phyloP scores from a whole-genome alignment of 1,140 invertebrate species.

The Drosophila lini region DNA sequence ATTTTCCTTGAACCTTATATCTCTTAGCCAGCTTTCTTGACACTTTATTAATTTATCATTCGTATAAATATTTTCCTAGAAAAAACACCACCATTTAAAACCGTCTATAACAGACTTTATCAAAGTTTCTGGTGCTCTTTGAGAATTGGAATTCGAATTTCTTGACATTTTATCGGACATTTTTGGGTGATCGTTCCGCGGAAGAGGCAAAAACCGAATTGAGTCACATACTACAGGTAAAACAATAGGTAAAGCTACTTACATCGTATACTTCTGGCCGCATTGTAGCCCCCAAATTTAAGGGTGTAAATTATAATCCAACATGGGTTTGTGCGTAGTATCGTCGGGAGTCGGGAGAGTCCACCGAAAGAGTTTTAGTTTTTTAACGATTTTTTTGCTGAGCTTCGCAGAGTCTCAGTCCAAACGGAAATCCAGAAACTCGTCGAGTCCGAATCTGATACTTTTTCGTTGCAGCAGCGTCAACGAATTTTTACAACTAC shows the following conservation, averaged over 20 bases:
- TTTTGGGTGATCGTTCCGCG: slow-evolving; percentile 1
- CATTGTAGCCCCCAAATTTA: slow-evolving; percentile 84
- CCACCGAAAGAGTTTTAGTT: slow-evolving; percentile 32
- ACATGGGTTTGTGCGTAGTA: slow-evolving; percentile 78
- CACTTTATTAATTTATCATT: slow-evolving; percentile 34
- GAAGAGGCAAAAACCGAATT: slow-evolving; percentile 1
- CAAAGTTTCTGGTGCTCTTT: slow-evolving; percentile 1
- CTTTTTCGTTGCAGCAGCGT: slow-evolving; percentile 33
- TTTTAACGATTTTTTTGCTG: slow-evolving; percentile 35
- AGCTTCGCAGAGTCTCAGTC: slow-evolving; percentile 37
- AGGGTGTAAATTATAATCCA: slow-evolving; percentile 84
- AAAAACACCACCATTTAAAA: slow-evolving; percentile 16
- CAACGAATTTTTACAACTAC: slow-evolving; percentile 61
- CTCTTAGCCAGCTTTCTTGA: neutral
- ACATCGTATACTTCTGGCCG: slow-evolving; percentile 83
- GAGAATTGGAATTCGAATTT: slow-evolving; percentile 11
- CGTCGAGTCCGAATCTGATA: slow-evolving; percentile 28
- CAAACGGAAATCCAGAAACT: slow-evolving; percentile 60
- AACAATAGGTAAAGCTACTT: slow-evolving; percentile 38
- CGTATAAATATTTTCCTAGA: slow-evolving; percentile 14
- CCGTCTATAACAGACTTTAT: neutral
- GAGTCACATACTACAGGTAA: slow-evolving; percentile 6
- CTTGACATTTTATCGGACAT: slow-evolving; percentile 4
- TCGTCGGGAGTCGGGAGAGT: slow-evolving; percentile 26
- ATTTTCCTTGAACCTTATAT: slow-evolving; percentile 1